phyloP scores from a whole-genome alignment of 2,797 vertebrate species.

The Tragopan temminckii region DNA sequence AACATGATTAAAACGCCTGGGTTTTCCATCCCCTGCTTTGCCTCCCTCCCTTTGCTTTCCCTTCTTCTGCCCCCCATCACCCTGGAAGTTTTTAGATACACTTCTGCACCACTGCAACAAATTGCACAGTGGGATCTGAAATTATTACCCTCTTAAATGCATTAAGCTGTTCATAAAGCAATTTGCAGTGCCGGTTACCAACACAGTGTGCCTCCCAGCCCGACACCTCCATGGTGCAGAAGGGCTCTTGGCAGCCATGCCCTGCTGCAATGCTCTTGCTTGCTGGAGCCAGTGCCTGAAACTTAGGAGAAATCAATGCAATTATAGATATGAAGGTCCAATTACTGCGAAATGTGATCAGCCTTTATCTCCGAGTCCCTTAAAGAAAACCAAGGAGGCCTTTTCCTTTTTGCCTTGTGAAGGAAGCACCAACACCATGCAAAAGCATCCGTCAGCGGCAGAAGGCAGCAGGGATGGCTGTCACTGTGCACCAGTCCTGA shows the following conservation, averaged over 20 bases:
- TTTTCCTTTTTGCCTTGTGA: conserved; percentile 8
- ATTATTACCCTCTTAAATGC: conserved; percentile 70
- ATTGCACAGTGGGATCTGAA: conserved; percentile 47
- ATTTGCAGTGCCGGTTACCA: conserved; percentile 66
- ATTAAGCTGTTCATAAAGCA: conserved; percentile 74
- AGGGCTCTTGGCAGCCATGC: conserved; percentile 45
- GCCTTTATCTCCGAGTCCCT: conserved; percentile 58
- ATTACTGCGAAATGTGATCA: conserved; percentile 58
- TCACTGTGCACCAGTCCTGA: neutral
- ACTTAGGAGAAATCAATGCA: conserved; percentile 74
- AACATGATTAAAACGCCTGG: conserved; percentile 75
- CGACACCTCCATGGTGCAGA: conserved; percentile 55
- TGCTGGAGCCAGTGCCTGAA: conserved; percentile 41
- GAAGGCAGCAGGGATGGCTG: fast-evolving
- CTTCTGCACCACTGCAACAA: conserved; percentile 68
- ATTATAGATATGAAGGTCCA: conserved; percentile 71
- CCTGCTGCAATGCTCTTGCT: conserved; percentile 52
- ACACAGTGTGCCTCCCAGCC: conserved; percentile 29
- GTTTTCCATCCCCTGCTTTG: conserved; percentile 21
- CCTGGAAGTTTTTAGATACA: conserved; percentile 55
- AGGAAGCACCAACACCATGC: neutral
- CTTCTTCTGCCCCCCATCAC: neutral
- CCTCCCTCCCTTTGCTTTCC: neutral
- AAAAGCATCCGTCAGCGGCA: neutral
- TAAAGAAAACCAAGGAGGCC: conserved; percentile 49